A percentile compares a stretch with the other conserved stretches of the same genome.
phyloP scores from a whole-genome alignment of 53 echinoderm and acorn worm genomes.

The Echinometra lucunter region DNA sequence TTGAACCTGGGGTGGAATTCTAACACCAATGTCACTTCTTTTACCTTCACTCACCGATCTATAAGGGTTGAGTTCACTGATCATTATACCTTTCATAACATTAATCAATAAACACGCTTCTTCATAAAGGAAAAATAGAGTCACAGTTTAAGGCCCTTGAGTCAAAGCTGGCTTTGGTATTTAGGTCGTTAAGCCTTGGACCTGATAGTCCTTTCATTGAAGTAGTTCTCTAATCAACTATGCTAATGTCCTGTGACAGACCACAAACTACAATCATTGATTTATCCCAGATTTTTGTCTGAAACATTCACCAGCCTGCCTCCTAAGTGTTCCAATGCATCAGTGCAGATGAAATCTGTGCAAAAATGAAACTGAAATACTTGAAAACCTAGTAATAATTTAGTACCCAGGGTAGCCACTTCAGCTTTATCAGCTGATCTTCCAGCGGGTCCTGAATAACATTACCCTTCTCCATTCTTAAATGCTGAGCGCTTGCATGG shows the following conservation, averaged over 20 bases:
- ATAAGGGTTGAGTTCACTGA: neutral
- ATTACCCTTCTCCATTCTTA: no score
- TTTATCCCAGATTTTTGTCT: neutral
- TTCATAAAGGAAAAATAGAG: neutral
- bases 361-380: neutral
- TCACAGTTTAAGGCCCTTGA: neutral
- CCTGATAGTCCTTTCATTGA: neutral
- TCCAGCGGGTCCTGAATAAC: no score
- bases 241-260: neutral
- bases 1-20: neutral
- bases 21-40: neutral
- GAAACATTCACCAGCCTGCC: neutral
- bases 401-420: no score
- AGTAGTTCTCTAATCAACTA: neutral
- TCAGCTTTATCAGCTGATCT: no score
- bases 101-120: slow-evolving; percentile 22
- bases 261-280: neutral
- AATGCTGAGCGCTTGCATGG: no score
- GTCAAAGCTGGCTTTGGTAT: neutral
- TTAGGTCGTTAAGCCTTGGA: neutral
- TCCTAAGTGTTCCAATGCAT: neutral
- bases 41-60: neutral
- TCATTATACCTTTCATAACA: neutral
- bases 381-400: no score
- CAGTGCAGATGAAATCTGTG: neutral